phyloP scores from a whole-genome alignment of 2,113 vertebrate species.

The Coryphaenoides rupestris region DNA sequence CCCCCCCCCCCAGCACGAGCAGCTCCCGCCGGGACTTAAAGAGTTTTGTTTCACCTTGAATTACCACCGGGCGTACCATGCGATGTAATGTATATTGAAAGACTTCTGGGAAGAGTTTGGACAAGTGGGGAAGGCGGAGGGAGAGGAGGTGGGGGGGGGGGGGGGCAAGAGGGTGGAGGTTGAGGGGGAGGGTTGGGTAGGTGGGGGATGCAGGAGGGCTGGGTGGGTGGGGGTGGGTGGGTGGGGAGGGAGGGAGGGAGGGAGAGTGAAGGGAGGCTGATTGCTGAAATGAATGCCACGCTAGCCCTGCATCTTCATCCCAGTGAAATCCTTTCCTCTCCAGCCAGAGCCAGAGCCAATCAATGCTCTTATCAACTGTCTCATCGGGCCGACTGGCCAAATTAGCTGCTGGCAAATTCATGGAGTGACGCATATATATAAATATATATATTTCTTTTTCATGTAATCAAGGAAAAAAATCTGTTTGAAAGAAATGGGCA shows the following conservation, averaged over 20 bases:
- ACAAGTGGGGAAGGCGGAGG: conserved; percentile 50
- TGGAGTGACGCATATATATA: conserved; percentile 54
- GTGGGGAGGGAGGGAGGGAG: conserved; percentile 49
- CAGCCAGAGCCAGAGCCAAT: conserved; percentile 57
- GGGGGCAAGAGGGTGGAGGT: conserved; percentile 1
- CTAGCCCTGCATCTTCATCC: conserved; percentile 57
- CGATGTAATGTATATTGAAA: conserved; percentile 68
- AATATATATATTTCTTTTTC: conserved; percentile 37
- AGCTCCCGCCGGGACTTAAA: conserved; percentile 49
- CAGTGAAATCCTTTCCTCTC: conserved; percentile 63
- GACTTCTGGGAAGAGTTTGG: conserved; percentile 69
- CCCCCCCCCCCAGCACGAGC: conserved; percentile 5
- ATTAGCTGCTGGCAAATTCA: conserved; percentile 58
- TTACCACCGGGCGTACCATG: conserved; percentile 46
- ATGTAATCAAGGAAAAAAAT: conserved; percentile 61
- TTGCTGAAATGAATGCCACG: conserved; percentile 66
- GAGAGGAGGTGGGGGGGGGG: conserved; percentile 41
- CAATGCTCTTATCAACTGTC: conserved; percentile 70
- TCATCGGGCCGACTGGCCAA: conserved; percentile 59
- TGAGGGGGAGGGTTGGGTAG: conserved; percentile 61
- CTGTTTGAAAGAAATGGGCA: conserved; percentile 56
- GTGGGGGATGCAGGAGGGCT: conserved; percentile 48
- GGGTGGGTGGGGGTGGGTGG: too few species aligned
- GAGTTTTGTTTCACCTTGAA: conserved; percentile 71
- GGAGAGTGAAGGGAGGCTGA: conserved; percentile 52